A percentile compares a stretch with the other conserved stretches of the same genome.
Evolutionary conservation across 2,113 vertebrate species (phyloP).

Genomic region (Ia io): DNA sequence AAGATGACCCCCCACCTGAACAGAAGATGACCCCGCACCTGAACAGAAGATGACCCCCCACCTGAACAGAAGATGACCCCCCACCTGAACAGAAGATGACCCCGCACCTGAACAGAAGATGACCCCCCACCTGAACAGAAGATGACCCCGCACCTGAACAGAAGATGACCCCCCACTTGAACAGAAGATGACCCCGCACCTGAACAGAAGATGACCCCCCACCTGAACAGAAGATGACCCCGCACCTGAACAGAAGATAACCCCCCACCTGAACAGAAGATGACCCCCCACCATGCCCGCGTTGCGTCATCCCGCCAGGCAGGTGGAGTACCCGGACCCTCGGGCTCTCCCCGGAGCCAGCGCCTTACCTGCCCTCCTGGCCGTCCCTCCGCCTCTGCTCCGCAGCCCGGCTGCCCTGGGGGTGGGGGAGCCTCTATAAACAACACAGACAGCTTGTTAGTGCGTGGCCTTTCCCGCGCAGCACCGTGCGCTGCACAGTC

Average conservation of each 20-base stretch:
- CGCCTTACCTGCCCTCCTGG: not conserved
- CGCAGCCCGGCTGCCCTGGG: not conserved
- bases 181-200: not conserved
- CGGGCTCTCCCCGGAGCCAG: too few species aligned
- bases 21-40: not conserved
- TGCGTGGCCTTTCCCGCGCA: not conserved
- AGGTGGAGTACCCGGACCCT: too few species aligned
- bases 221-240: too few species aligned
- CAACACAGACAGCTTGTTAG: not conserved
- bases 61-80: too few species aligned
- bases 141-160: not conserved
- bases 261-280: not conserved
- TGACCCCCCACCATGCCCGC: too few species aligned
- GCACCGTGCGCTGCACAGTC: accelerated
- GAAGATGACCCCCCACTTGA: too few species aligned
- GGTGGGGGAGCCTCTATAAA: not conserved
- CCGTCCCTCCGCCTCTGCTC: not conserved
- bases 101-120: not conserved
- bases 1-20: not conserved
- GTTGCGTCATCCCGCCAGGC: too few species aligned
- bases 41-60: too few species aligned
- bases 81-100: not conserved
- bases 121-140: too few species aligned
- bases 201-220: too few species aligned
- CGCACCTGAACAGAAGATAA: not conserved